These are phyloP conservation scores for Illadopsis cleaveri DNA, from an alignment of 2,113 vertebrate genomes.

Conservation along the genomic window DNA sequence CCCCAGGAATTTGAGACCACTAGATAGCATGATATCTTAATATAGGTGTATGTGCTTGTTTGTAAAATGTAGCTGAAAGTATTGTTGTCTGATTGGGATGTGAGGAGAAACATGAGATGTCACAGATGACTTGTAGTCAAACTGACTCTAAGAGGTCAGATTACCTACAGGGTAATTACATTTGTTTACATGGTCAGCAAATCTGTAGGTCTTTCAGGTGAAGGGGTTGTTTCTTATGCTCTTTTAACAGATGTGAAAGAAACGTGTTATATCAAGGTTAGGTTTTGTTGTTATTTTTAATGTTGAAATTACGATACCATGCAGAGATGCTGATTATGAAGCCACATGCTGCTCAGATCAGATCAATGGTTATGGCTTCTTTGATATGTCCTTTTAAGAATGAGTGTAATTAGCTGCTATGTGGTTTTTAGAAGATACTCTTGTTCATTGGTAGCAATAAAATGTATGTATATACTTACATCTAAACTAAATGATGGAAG, in stretches of 20 bases:
- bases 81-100: neutral
- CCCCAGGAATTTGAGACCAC: neutral
- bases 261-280: neutral
- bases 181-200: neutral
- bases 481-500: neutral
- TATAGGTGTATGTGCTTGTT: neutral
- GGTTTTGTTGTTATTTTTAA: neutral
- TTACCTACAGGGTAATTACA: neutral
- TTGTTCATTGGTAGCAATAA: neutral
- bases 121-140: neutral
- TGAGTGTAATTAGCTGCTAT: neutral
- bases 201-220: neutral
- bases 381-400: neutral
- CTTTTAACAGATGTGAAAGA: neutral
- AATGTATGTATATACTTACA: rapidly evolving
- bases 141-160: neutral
- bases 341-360: neutral
- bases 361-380: neutral
- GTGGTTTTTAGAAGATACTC: neutral
- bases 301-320: neutral
- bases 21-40: neutral
- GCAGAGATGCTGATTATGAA: neutral
- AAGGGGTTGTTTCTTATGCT: neutral
- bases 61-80: neutral
- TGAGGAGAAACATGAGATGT: neutral